Conservation (phyloP, 2,888 invertebrate genomes). For the Eupithecia subfuscata region DNA sequence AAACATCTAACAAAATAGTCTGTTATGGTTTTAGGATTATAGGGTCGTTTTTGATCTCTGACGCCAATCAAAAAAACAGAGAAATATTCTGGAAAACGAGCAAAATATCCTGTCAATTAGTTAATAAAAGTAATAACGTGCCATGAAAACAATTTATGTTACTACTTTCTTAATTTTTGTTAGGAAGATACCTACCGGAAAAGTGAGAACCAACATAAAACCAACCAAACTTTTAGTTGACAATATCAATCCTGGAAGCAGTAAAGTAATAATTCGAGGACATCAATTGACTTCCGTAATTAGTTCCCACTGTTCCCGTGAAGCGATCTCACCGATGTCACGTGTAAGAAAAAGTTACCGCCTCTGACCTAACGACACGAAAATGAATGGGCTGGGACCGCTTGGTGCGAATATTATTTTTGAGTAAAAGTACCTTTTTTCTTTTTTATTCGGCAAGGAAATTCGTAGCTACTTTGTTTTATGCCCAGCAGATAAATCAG, state of each 20-base stretch:
- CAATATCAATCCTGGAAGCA: conserved; percentile 41
- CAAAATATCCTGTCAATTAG: neutral
- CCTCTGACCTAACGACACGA: conserved; percentile 59
- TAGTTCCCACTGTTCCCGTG: conserved; percentile 41
- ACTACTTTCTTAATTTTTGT: neutral
- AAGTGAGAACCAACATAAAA: neutral
- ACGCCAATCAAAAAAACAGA: neutral
- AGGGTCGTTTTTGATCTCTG: too few relatives aligned
- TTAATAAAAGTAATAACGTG: neutral
- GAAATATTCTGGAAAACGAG: neutral
- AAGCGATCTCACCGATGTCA: conserved; percentile 52
- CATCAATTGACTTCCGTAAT: conserved; percentile 45
- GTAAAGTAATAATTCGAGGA: conserved; percentile 47
- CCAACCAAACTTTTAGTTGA: conserved; percentile 27
- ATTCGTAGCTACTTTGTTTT: too few relatives aligned
- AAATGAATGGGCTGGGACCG: conserved; percentile 43
- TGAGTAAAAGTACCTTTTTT: too few relatives aligned
- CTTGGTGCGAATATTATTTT: neutral
- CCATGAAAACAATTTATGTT: neutral
- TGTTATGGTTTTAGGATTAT: too few relatives aligned
- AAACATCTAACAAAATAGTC: too few relatives aligned
- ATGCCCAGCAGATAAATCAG: too few relatives aligned
- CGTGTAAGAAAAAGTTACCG: conserved; percentile 53
- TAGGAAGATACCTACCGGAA: neutral
- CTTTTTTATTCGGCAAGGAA: too few relatives aligned